Evolutionary conservation across 2,113 vertebrate genomes (phyloP).

Genomic region (Glaucomys volans): DNA sequence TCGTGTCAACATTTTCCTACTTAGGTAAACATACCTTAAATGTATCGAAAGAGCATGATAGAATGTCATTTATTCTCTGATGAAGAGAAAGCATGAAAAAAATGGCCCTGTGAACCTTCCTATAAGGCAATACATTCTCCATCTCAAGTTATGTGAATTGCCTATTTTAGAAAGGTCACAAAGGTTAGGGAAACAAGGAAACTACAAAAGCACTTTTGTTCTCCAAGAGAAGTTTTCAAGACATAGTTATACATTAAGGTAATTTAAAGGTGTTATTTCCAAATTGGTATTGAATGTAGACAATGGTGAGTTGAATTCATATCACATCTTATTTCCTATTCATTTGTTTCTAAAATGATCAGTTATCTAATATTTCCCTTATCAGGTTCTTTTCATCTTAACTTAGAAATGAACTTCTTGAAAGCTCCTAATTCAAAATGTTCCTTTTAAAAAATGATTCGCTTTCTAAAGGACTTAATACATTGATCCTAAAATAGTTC

Average conservation of each 20-base stretch:
- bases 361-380: neutral
- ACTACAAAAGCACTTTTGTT: neutral
- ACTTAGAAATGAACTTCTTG: neutral
- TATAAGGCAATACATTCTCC: neutral
- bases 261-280: conserved; percentile 16
- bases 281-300: neutral
- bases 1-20: neutral
- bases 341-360: conserved; percentile 9
- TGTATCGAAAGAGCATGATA: neutral
- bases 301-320: neutral
- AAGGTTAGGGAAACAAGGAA: neutral
- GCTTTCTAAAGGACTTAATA: neutral
- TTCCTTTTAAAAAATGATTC: neutral
- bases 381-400: neutral
- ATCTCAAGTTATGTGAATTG: neutral
- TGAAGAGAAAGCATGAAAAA: neutral
- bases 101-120: neutral
- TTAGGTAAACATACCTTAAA: neutral
- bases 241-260: neutral
- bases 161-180: neutral
- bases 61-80: neutral
- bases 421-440: neutral
- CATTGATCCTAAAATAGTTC: neutral
- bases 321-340: neutral
- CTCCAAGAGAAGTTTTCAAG: conserved; percentile 1